Evolutionary conservation across 1,140 invertebrate species (phyloP).

Genomic region (Charaxes varanes): DNA sequence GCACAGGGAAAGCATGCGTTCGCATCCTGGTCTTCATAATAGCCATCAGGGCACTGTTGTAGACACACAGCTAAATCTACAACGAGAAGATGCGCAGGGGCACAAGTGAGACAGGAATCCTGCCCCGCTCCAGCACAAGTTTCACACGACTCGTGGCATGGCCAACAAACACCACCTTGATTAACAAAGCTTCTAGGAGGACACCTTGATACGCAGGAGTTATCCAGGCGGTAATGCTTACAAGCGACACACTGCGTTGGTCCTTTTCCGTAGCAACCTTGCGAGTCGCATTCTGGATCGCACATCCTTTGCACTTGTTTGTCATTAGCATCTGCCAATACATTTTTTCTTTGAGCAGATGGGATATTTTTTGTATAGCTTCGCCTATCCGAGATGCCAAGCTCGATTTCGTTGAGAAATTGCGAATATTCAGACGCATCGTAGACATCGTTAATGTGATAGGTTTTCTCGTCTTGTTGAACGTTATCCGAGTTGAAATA

Average conservation of each 20-base stretch:
- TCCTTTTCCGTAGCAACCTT: conserved; percentile 87
- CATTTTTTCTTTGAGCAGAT: conserved; percentile 68
- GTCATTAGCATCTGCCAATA: conserved; percentile 68
- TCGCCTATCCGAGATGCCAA: conserved; percentile 75
- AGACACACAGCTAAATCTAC: conserved; percentile 86
- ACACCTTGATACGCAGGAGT: conserved; percentile 85
- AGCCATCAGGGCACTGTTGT: conserved; percentile 88
- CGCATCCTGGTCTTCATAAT: conserved; percentile 82
- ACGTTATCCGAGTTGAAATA: conserved; percentile 63
- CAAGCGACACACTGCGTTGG: conserved; percentile 86
- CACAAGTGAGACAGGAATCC: conserved; percentile 86
- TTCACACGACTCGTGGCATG: conserved; percentile 88
- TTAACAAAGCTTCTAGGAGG: conserved; percentile 86
- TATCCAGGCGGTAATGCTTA: conserved; percentile 85
- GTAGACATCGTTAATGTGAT: conserved; percentile 72
- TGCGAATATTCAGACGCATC: conserved; percentile 66
- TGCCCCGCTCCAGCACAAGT: conserved; percentile 88
- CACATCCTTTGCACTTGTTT: conserved; percentile 78
- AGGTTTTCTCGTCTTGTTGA: conserved; percentile 51
- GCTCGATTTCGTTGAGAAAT: conserved; percentile 77
- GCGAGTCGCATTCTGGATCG: conserved; percentile 85
- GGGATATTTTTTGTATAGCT: conserved; percentile 79
- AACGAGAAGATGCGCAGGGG: conserved; percentile 83
- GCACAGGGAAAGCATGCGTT: conserved; percentile 85
- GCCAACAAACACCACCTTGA: conserved; percentile 84